phyloP scores from a whole-genome alignment of 1,140 invertebrate genomes.

The Epicauta chinensis region DNA sequence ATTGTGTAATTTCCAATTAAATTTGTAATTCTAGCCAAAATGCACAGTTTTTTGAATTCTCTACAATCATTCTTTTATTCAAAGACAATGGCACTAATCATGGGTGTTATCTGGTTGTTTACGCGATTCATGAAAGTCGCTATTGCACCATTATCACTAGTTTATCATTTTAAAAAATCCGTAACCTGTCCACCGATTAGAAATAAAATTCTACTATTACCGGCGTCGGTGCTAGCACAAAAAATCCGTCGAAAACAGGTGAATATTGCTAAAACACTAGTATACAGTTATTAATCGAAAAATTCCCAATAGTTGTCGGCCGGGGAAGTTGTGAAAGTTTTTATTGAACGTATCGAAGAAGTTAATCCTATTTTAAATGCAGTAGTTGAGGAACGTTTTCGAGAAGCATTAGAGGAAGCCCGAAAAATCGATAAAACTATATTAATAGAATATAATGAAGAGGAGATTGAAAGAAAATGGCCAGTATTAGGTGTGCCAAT shows the following conservation, averaged over 20 bases:
- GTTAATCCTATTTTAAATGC: slow-evolving; percentile 70
- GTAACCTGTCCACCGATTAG: slow-evolving; percentile 13
- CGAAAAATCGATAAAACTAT: slow-evolving; percentile 45
- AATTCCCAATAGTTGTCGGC: slow-evolving; percentile 58
- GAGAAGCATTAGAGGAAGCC: slow-evolving; percentile 60
- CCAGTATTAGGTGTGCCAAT: slow-evolving; percentile 75
- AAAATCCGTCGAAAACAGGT: slow-evolving; percentile 29
- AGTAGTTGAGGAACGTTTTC: slow-evolving; percentile 64
- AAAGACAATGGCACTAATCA: too few relatives aligned
- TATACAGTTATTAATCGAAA: too few relatives aligned
- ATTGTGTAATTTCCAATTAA: too few relatives aligned
- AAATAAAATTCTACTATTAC: slow-evolving; percentile 5
- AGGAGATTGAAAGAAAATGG: slow-evolving; percentile 46
- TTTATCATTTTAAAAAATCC: not conserved
- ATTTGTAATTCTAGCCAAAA: too few relatives aligned
- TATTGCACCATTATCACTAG: too few relatives aligned
- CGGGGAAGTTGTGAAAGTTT: slow-evolving; percentile 56
- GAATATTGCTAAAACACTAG: not conserved
- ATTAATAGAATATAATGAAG: slow-evolving; percentile 39
- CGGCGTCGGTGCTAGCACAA: slow-evolving; percentile 19
- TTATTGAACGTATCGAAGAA: slow-evolving; percentile 60
- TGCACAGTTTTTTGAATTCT: too few relatives aligned
- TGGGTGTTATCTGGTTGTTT: too few relatives aligned
- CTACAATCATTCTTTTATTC: too few relatives aligned
- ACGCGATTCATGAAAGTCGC: too few relatives aligned